Conservation (phyloP, 2,888 invertebrate genomes). For the Campoplex capitator region DNA sequence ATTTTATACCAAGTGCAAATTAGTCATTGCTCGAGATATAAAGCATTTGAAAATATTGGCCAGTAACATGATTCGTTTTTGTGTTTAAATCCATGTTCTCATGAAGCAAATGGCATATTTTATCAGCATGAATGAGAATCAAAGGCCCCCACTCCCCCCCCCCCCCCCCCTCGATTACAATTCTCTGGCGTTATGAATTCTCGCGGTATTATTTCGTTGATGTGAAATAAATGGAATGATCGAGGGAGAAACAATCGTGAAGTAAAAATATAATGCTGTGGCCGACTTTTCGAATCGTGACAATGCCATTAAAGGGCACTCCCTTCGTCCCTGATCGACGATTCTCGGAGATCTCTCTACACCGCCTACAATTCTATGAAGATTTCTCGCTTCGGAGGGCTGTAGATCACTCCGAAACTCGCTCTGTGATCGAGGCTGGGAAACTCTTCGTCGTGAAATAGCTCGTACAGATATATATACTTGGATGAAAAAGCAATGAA, state of each 20-base stretch:
- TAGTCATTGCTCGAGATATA: neutral
- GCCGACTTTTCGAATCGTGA: slow-evolving; percentile 70
- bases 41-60: neutral
- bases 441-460: slow-evolving; percentile 60
- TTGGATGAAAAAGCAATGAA: slow-evolving; percentile 37
- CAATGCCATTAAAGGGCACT: slow-evolving; percentile 74
- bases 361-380: slow-evolving; percentile 37
- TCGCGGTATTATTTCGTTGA: slow-evolving; percentile 36
- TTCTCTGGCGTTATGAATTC: slow-evolving; percentile 26
- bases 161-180: slow-evolving; percentile 62
- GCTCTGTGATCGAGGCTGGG: slow-evolving; percentile 50
- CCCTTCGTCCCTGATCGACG: slow-evolving; percentile 70
- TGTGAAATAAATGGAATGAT: slow-evolving; percentile 59
- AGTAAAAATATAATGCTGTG: slow-evolving; percentile 24
- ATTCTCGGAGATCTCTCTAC: slow-evolving; percentile 34
- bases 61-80: no score
- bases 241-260: slow-evolving; percentile 30
- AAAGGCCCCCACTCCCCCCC: slow-evolving; percentile 46
- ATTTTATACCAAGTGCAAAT: neutral
- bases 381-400: slow-evolving; percentile 55
- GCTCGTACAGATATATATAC: slow-evolving; percentile 26
- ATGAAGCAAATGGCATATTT: no score
- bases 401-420: slow-evolving; percentile 63
- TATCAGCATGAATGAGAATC: slow-evolving; percentile 63
- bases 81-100: no score